Evolutionary conservation across 2,888 invertebrate species (phyloP), one percentile per base, ranked within the genome.

Genomic region (Troides aeacus): DNA sequence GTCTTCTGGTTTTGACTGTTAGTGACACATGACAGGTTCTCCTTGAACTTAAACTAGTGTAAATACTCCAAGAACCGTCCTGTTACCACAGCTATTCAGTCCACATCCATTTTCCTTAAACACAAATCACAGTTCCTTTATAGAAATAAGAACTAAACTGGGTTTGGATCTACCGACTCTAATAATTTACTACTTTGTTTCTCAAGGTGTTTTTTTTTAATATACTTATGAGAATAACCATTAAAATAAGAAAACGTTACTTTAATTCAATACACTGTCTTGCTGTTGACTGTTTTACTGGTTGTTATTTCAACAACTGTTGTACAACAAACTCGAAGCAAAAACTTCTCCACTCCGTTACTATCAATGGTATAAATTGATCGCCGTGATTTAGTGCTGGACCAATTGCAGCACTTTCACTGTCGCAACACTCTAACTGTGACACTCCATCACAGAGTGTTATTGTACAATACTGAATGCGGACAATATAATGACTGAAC

Each of bases 291-390:
- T 59, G 21, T 60, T 21, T 58, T 46, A 24, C 60, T 4, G 36
- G 53, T 56, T 46, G 58, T 59, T 23, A 66, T 61, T 62, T 39
- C 56, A 66, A 66, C 53, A 66, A 21, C 39, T 61, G 61, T 62
- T 61, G 66, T 15, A 53, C 36, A 17, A 24, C 15, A 23, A 50
- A 61, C 36, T 18, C 21, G 12, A n/a, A 39, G 39, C 66, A 66
- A 66, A 66, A 66, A 66, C 66, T 56, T 42, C n/a, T 30, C 30
- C 39, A 60, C 50, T 66, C 61, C 66, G 61, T 66, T 62, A 53
- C 66, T 61, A 62, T 66, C 66, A 66, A 62, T 66, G 60, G 56
- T 56, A 53, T 53, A n/a, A 61, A 61, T 53, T 61, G 56, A 36
- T n/a, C n/a, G 53, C 53, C 66, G 62, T 62, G 66, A 66, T 66